These are phyloP conservation scores for Leucoptera coffeella DNA, from an alignment of 2,888 invertebrate species.

Conservation along the genomic window DNA sequence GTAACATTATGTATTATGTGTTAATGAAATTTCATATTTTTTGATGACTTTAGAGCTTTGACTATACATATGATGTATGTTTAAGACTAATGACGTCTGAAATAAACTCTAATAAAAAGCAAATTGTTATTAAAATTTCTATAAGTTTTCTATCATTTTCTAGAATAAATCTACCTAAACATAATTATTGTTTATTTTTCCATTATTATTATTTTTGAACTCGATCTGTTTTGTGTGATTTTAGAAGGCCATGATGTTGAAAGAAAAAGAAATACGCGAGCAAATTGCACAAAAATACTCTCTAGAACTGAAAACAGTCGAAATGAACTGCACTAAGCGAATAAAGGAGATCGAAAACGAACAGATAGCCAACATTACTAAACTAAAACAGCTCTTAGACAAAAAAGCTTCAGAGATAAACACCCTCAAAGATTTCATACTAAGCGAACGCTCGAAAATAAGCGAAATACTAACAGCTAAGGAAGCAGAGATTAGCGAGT, in stretches of 20 bases:
- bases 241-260: slow-evolving; percentile 46
- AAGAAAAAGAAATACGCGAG: slow-evolving; percentile 56
- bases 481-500: slow-evolving; percentile 39
- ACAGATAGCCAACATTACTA: slow-evolving; percentile 30
- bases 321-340: slow-evolving; percentile 44
- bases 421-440: slow-evolving; percentile 40
- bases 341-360: slow-evolving; percentile 45
- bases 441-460: slow-evolving; percentile 41
- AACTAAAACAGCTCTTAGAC: slow-evolving; percentile 39
- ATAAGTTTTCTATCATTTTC: no score
- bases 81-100: no score
- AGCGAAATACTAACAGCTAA: slow-evolving; percentile 43
- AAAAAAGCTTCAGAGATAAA: slow-evolving; percentile 50
- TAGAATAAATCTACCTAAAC: no score
- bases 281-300: slow-evolving; percentile 63
- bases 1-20: no score
- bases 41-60: no score
- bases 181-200: no score
- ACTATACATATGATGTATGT: no score
- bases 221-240: no score
- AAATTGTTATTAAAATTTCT: no score
- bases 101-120: no score
- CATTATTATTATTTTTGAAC: no score
- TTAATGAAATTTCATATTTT: no score
- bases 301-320: slow-evolving; percentile 52